A percentile compares a stretch with the other conserved stretches of the same genome.
phyloP scores from a whole-genome alignment of 2,797 vertebrate species.

The Typhlichthys eigenmanni region DNA sequence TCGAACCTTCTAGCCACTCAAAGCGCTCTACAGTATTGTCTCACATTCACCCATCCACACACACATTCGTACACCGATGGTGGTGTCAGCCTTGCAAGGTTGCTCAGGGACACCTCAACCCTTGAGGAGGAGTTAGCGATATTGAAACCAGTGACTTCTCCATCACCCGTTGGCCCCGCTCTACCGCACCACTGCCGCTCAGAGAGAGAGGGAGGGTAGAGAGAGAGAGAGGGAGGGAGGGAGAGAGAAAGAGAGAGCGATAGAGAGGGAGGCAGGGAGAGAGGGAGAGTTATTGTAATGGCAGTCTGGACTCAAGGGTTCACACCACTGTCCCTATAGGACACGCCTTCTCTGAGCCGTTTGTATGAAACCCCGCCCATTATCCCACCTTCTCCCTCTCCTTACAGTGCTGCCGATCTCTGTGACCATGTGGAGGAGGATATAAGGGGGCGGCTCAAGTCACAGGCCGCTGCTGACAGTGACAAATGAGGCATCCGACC shows the following conservation, averaged over 20 bases:
- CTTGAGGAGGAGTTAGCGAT: no score
- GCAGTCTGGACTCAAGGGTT: constrained; percentile 11
- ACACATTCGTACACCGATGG: no score
- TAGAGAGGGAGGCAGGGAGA: no score
- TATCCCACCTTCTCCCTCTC: constrained; percentile 5
- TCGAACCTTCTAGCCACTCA: no score
- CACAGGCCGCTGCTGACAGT: constrained; percentile 63
- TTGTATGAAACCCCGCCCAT: neutral
- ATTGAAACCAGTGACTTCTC: neutral
- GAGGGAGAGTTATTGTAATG: neutral
- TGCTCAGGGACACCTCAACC: no score
- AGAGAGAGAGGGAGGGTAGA: no score
- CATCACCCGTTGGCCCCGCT: neutral
- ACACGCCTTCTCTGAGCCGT: constrained; percentile 18
- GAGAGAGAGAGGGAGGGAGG: no score
- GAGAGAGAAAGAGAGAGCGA: no score
- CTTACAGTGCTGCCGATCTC: constrained; percentile 33
- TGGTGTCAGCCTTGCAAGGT: no score
- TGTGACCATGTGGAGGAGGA: constrained; percentile 59
- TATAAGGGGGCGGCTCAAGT: constrained; percentile 52
- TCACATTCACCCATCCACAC: no score
- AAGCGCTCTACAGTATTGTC: no score
- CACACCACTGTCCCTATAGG: neutral
- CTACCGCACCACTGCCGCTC: no score
- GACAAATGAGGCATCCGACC: constrained; percentile 74